A percentile compares a stretch with the other conserved stretches of the same genome.
These are phyloP conservation scores for Enteromius thamalakanensis DNA, from an alignment of 2,797 vertebrate genomes.

Conservation along the genomic window DNA sequence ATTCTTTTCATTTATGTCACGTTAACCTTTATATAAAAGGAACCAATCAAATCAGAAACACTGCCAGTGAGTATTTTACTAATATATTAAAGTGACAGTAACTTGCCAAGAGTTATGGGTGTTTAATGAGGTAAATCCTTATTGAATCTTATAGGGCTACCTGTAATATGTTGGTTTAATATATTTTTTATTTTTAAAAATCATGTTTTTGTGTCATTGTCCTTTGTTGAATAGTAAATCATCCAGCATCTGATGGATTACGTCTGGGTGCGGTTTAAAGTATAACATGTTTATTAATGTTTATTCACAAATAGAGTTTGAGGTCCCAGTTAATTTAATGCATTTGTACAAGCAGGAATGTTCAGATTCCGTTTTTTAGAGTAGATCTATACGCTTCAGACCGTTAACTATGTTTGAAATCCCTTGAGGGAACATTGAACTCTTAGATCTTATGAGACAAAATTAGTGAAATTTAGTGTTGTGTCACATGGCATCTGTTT, in stretches of 20 bases:
- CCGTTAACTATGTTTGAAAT: constrained; percentile 26
- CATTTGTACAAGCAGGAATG: constrained; percentile 21
- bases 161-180: neutral
- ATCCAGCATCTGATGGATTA: neutral
- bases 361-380: constrained; percentile 17
- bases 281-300: neutral
- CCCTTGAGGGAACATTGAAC: constrained; percentile 23
- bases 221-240: neutral
- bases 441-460: constrained; percentile 26
- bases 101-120: neutral
- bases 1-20: constrained; percentile 44
- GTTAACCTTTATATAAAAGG: constrained; percentile 22
- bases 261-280: neutral
- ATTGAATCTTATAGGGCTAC: neutral
- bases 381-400: constrained; percentile 21
- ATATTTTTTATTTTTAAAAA: neutral
- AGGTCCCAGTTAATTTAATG: neutral
- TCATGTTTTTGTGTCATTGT: neutral
- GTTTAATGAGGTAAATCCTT: neutral
- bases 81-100: neutral
- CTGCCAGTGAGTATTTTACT: neutral
- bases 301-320: neutral
- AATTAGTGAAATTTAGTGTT: constrained; percentile 13
- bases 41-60: constrained; percentile 14
- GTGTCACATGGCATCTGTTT: neutral